phyloP scores from a whole-genome alignment of 2,888 invertebrate species.

The Mesochorus sp. region DNA sequence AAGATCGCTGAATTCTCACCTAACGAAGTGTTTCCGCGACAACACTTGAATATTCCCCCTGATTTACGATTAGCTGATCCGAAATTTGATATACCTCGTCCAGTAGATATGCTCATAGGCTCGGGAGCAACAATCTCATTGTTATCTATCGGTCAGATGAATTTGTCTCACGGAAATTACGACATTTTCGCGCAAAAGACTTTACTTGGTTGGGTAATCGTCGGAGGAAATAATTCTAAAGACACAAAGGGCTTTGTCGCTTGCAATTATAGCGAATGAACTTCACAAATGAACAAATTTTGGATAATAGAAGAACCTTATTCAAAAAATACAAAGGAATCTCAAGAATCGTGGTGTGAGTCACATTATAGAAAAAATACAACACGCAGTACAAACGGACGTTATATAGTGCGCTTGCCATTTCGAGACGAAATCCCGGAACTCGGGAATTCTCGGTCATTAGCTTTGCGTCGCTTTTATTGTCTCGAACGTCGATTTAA shows the following conservation, averaged over 20 bases:
- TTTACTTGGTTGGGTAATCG: slow-evolving; percentile 53
- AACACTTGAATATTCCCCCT: slow-evolving; percentile 39
- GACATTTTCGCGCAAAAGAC: slow-evolving; percentile 46
- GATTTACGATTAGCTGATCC: slow-evolving; percentile 62
- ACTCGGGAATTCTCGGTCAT: background rate
- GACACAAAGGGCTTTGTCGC: background rate
- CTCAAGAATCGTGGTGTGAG: background rate
- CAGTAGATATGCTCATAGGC: slow-evolving; percentile 53
- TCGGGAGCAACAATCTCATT: slow-evolving; percentile 51
- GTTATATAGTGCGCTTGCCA: background rate
- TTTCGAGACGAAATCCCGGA: background rate
- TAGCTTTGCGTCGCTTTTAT: background rate
- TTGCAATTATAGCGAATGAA: slow-evolving; percentile 8
- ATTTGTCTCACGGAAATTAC: background rate
- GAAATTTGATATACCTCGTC: slow-evolving; percentile 48
- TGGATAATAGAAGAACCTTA: slow-evolving; percentile 28
- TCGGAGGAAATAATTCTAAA: slow-evolving; percentile 32
- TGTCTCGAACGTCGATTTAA: background rate
- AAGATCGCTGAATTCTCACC: slow-evolving; percentile 41
- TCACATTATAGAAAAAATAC: background rate
- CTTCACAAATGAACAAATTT: slow-evolving; percentile 32
- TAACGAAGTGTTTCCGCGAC: slow-evolving; percentile 32
- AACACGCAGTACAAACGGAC: background rate
- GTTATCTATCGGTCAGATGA: slow-evolving; percentile 27
- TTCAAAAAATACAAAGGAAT: background rate